A percentile compares a stretch with the other conserved stretches of the same genome.
These are phyloP conservation scores for Acrocera orbiculus DNA, from an alignment of 2,888 invertebrate genomes.

Conservation along the genomic window DNA sequence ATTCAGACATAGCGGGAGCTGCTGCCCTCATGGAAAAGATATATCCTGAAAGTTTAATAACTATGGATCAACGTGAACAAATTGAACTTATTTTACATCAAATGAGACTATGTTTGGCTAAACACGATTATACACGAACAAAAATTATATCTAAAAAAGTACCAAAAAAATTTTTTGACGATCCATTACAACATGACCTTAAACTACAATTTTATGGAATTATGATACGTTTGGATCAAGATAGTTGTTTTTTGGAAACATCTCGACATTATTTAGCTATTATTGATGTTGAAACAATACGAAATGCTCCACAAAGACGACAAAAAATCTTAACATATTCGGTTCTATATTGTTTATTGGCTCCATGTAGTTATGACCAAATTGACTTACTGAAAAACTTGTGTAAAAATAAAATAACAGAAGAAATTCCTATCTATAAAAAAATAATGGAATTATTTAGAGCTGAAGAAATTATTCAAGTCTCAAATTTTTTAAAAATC, in stretches of 20 bases:
- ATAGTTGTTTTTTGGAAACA: constrained; percentile 68
- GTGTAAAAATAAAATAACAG: constrained; percentile 61
- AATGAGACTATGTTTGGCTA: constrained; percentile 81
- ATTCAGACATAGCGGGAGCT: constrained; percentile 66
- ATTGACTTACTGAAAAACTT: constrained; percentile 78
- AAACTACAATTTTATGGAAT: constrained; percentile 35
- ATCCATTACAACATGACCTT: constrained; percentile 31
- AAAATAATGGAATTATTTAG: constrained; percentile 65
- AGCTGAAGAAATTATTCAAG: constrained; percentile 80
- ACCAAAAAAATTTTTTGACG: constrained; percentile 81
- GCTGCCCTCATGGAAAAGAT: constrained; percentile 81
- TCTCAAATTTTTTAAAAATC: constrained; percentile 61
- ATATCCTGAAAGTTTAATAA: constrained; percentile 76
- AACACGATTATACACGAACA: constrained; percentile 80
- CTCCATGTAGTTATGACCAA: constrained; percentile 87
- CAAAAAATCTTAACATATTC: constrained; percentile 61
- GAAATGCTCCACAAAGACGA: constrained; percentile 39
- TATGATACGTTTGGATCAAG: constrained; percentile 82
- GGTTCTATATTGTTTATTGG: constrained; percentile 71
- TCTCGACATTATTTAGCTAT: constrained; percentile 85
- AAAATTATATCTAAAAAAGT: constrained; percentile 95
- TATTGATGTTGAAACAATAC: constrained; percentile 54
- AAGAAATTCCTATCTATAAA: constrained; percentile 45
- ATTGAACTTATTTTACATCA: constrained; percentile 72
- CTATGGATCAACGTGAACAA: constrained; percentile 87